Percentiles rank a stretch among this genome's conserved stretches.
These are phyloP conservation scores for Thalassoma bifasciatum DNA, from an alignment of 2,113 vertebrate species.

Conservation along the genomic window DNA sequence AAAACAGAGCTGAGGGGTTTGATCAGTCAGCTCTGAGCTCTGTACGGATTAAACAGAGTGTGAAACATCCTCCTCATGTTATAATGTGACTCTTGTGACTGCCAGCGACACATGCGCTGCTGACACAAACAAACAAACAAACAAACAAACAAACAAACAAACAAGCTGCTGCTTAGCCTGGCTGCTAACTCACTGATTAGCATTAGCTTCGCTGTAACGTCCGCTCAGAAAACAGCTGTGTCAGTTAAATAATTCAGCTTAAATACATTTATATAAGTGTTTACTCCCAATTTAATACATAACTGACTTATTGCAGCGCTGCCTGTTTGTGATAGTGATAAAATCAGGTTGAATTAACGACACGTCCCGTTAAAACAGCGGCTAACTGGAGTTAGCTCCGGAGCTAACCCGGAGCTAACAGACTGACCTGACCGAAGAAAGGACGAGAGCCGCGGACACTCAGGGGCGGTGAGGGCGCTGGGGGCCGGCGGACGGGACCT, in stretches of 20 bases:
- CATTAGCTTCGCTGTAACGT: neutral
- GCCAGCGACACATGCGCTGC: slow-evolving; percentile 25
- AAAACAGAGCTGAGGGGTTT: neutral
- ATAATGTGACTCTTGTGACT: slow-evolving; percentile 3
- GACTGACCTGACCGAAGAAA: slow-evolving; percentile 70
- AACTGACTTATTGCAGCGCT: neutral
- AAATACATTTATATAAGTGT: neutral
- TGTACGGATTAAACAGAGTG: neutral
- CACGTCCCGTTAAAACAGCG: slow-evolving; percentile 8
- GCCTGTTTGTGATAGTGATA: neutral
- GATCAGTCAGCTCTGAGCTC: neutral
- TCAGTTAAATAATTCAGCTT: neutral
- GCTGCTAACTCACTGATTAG: slow-evolving; percentile 20
- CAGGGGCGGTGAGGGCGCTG: neutral
- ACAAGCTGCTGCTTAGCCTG: slow-evolving; percentile 8
- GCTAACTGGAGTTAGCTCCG: slow-evolving; percentile 28
- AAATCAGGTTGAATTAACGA: neutral
- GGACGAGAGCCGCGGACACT: slow-evolving; percentile 46
- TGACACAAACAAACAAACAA: slow-evolving; percentile 1
- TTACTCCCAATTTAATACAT: too few relatives aligned
- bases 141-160: slow-evolving; percentile 31
- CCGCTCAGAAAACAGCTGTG: slow-evolving; percentile 5
- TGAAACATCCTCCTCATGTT: neutral
- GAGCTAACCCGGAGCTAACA: slow-evolving; percentile 32
- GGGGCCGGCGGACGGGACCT: slow-evolving; percentile 14